Percentiles rank a stretch among this genome's conserved stretches.
Conservation (phyloP, 2,888 invertebrate species). For the Drosophila lacicola region DNA sequence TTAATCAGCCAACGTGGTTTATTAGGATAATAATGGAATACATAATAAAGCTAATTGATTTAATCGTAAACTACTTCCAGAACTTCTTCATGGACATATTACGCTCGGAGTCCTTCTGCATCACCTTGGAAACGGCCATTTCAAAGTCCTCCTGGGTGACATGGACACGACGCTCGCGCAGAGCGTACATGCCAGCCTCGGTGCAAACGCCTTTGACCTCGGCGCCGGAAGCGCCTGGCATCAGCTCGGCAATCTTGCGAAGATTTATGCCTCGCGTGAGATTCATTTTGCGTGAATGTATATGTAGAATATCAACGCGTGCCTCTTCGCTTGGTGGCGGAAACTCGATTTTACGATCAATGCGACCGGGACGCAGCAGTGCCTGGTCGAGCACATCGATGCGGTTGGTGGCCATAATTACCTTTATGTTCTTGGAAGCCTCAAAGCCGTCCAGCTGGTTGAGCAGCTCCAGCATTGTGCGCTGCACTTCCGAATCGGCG, state of each 20-base stretch:
- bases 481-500: constrained; percentile 99
- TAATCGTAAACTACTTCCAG: constrained; percentile 91
- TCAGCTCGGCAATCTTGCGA: constrained; percentile 98
- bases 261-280: constrained; percentile 98
- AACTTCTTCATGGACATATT: constrained; percentile 99
- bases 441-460: constrained; percentile 99
- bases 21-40: neutral
- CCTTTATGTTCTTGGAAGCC: constrained; percentile 99
- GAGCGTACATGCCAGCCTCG: constrained; percentile 99
- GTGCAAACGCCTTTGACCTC: constrained; percentile 99
- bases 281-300: constrained; percentile 99
- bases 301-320: constrained; percentile 97
- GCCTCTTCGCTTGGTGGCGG: constrained; percentile 99
- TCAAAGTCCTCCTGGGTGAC: constrained; percentile 99
- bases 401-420: constrained; percentile 99
- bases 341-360: constrained; percentile 99
- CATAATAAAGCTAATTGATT: neutral
- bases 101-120: constrained; percentile 99
- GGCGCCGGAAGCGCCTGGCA: constrained; percentile 97
- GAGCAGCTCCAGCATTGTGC: constrained; percentile 98
- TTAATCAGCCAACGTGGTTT: neutral
- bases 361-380: constrained; percentile 97
- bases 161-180: constrained; percentile 98
- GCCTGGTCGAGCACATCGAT: constrained; percentile 99
- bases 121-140: constrained; percentile 99